Base-by-base conservation (phyloP, 2,113 vertebrate genomes). In the Antechinus flavipes region DNA sequence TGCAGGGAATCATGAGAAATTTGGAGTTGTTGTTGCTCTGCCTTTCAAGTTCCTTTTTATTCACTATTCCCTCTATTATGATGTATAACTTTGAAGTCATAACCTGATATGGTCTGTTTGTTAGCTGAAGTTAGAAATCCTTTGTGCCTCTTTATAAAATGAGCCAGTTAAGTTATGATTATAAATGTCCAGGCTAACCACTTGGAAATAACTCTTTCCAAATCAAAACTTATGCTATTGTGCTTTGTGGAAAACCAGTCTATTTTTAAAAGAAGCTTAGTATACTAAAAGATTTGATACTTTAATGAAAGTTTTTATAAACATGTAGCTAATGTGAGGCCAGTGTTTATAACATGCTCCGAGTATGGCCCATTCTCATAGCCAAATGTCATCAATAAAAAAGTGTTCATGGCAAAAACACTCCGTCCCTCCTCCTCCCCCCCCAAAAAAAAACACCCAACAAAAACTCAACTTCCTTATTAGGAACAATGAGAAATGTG, bases 251-350 rank as follows among this genome's bases (percentile, higher is more conserved):
- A 46, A 94, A 55, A 25, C 42, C 4, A 94, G 61, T 35, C 54
- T 42, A 52, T 95, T 52, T 93, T 91, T 96, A 42, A 92, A 84
- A 42, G 55, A 95, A 95, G 54, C 91, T 97, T 93, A 96, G 35
- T 96, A 89, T 50, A 49, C 54, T 42, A 96, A 55, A 92, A 26
- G 25, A 54, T 56, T 42, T 96, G 90, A 84, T 89, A 53, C 95
- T 95, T 94, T 93, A 96, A 96, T 96, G 93, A 96, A 94, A 93
- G 94, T 50, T 54, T 91, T 42, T 54, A 58, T 90, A 94, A 96
- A 93, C 54, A 54, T 0, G 2, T 35, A 96, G 46, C 46, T 49
- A 46, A 46, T 93, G 27, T 55, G 94, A 96, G 56, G 49, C 25
- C 26, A 89, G 76, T 91, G 91, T 96, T 96, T 96, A 91, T 93